Base-by-base conservation (phyloP, 2,888 invertebrate genomes). In the Lacanobia wlatinum region DNA sequence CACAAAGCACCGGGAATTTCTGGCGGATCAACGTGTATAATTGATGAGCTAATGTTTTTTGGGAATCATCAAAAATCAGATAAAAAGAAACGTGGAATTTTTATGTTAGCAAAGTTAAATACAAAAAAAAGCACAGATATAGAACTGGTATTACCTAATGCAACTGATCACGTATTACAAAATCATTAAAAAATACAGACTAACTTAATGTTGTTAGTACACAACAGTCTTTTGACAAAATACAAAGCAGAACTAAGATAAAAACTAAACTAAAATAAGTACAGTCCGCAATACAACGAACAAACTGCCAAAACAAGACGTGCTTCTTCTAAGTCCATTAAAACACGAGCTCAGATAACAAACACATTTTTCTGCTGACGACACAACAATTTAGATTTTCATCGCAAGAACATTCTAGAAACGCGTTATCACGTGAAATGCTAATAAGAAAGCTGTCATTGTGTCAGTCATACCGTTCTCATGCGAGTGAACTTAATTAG, bases 401-500 rank as follows among this genome's bases (percentile, higher is more conserved):
- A 82, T 82, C 82, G 61, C 63, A 21, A 67, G 73, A 82, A 84
- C 55, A 73, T 82, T 82, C 73, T 78, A 82, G 65, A 58, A 82
- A 62, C 68, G 70, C 72, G 68, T 82, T 82, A 84, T 82, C 85
- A 71, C 68, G 70, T 73, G 73, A 82, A 82, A 84, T 73, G 70
- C 68, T 82, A 84, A 82, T 82, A 82, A 78, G 85, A 82, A 73
- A 73, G 46, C 85, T 82, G 82, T 84, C 82, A 84, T 34, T 66
- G 62, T 84, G 85, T 73, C 85, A 69, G 67, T 84, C 85, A 82
- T 53, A 50, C 64, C 64, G 52, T 70, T 78, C 72, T 72, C 85
- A 84, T 84, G 79, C 48, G 85, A 82, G 63, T 82, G 83, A 78
- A 78, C 85, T 82, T 82, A 82, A 82, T 84, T 82, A 82, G 63